A percentile compares a stretch with the other conserved stretches of the same genome.
These are phyloP conservation scores for Heliothis peltigera DNA, from an alignment of 2,888 invertebrate species.

Conservation along the genomic window DNA sequence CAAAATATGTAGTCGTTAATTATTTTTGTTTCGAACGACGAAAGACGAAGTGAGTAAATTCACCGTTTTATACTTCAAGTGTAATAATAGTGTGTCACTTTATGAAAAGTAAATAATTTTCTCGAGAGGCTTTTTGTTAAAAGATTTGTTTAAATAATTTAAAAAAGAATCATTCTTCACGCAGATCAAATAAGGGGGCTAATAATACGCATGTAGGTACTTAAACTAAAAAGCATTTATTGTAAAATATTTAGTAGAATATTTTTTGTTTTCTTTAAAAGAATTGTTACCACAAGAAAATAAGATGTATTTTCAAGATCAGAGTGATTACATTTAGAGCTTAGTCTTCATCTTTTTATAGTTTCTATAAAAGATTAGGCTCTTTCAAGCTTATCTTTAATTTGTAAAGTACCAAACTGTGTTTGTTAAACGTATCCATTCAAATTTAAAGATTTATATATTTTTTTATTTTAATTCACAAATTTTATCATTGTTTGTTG, in stretches of 20 bases:
- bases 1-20: conserved; percentile 8
- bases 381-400: neutral
- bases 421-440: neutral
- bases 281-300: neutral
- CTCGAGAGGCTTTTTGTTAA: no score
- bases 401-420: neutral
- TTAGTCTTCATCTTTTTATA: neutral
- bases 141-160: no score
- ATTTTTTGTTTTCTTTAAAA: neutral
- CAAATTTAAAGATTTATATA: neutral
- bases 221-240: no score
- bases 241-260: neutral
- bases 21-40: conserved; percentile 8
- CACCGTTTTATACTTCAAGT: neutral
- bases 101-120: neutral
- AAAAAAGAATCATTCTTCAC: neutral
- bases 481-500: no score
- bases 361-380: neutral
- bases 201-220: no score
- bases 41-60: neutral
- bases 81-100: neutral
- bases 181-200: no score
- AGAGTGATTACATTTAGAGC: neutral
- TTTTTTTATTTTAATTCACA: neutral
- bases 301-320: neutral